Base-by-base conservation (phyloP, 2,797 vertebrate genomes). In the Bradypodion ventrale region DNA sequence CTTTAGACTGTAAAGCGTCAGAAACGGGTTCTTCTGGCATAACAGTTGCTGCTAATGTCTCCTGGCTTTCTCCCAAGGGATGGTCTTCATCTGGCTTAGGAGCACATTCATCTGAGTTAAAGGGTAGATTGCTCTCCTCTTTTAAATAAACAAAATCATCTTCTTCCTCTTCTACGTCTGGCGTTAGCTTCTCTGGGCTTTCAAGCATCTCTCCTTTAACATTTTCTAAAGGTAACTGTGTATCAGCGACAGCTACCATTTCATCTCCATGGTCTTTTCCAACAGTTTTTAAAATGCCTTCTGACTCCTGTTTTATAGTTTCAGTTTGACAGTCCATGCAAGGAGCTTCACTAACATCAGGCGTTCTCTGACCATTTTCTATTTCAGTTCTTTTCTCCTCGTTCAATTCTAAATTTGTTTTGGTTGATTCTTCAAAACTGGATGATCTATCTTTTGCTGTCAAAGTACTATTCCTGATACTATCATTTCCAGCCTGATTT, bases 91-190 rank as follows among this genome's bases (percentile, higher is more conserved):
- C 78, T 15, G 12, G 77, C 25, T 72, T 85, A 72, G 92, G 81
- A 75, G 88, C 75, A 1, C 94, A 89, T 6, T 92, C 93, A 60
- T 91, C 95, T n/a, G 87, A 81, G 46, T 85, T 73, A 62, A 92
- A 85, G 80, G 86, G 1, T 49, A 92, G 52, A 82, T 62, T 89
- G 37, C 89, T 78, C 84, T 94, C 95, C 65, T 93, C 95, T 89
- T 95, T 95, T 83, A 96, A 89, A 87, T 96, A 94, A 82, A 96
- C 95, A 60, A 96, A 96, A 63, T 85, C 84, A 23, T 93, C 95
- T 5, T 96, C 95, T 42, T 96, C 95, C 0, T 95, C 94, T 49
- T 95, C 95, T 25, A 94, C 79, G 84, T 93, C 92, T 68, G 44
- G 83, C 44, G 84, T 7, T 74, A 92, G 89, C 23, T 93, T 94